Conservation (phyloP, 2,797 vertebrate species). For the Esox lucius region DNA sequence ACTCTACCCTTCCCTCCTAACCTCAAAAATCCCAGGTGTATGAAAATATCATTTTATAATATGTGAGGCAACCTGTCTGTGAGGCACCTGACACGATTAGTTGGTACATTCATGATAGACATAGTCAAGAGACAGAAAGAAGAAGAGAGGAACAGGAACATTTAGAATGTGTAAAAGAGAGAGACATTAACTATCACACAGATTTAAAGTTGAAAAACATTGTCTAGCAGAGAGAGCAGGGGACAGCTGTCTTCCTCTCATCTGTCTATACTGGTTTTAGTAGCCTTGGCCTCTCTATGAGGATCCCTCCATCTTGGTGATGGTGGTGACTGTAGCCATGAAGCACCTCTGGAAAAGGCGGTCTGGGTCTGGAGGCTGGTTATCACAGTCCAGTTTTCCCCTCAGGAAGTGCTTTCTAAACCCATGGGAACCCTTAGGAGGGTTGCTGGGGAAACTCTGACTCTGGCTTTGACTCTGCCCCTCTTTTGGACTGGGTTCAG, state of each 20-base stretch:
- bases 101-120: no score
- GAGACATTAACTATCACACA: conserved; percentile 5
- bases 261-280: background rate
- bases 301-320: conserved; percentile 66
- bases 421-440: conserved; percentile 56
- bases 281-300: conserved; percentile 34
- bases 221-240: no score
- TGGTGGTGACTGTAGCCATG: conserved; percentile 67
- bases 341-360: conserved; percentile 76
- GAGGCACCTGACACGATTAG: no score
- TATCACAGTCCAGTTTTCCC: conserved; percentile 73
- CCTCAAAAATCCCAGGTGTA: no score
- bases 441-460: background rate
- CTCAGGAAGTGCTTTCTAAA: conserved; percentile 71
- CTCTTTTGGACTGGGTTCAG: conserved; percentile 52
- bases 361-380: conserved; percentile 68
- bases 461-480: conserved; percentile 42
- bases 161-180: background rate
- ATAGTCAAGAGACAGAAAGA: no score
- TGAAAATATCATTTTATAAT: no score
- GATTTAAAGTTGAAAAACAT: no score
- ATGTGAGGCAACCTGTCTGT: no score
- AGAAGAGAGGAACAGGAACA: no score
- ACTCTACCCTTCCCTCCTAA: no score
- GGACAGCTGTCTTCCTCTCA: background rate